Evolutionary conservation across 2,888 invertebrate species (phyloP), one percentile per base, ranked within the genome.

Genomic region (Cordilura impudica): DNA sequence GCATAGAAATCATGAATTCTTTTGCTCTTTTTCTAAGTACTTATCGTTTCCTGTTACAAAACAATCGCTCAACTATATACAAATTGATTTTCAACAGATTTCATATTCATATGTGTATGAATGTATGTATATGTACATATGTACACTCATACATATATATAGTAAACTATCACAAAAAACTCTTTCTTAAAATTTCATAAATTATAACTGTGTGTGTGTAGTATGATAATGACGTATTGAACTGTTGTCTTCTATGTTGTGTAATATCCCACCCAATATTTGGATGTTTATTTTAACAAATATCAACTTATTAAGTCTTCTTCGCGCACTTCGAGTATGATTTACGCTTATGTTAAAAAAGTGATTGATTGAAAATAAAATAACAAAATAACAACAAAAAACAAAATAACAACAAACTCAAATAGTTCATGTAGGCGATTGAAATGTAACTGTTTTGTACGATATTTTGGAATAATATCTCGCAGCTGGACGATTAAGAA

Each of bases 21-120:
- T 31, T 21, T 56, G 21, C 49, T 66, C 66, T 66, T 51, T 16
- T n/a, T n/a, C n/a, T n/a, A n/a, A n/a, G n/a, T n/a, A n/a, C n/a
- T 39, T 63, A 39, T 63, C 21, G n/a, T n/a, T 12, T n/a, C 35
- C 51, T 63, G 23, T 63, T 49, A 70, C 66, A 75, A 74, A 79
- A 75, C 61, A 79, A 66, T 74, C 39, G 45, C 56, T 79, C 78
- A 75, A 56, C 66, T 66, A 71, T 79, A 71, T 56, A 56, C 66
- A 71, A 79, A 79, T 75, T 75, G 74, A 79, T 79, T 78, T 71
- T 54, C 71, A 71, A 79, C 65, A 75, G 74, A 74, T 78, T 78
- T 58, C 39, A 23, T 63, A 49, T 8, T 23, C 63, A 47, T 47
- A 58, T 18, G 18, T 61, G 53, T 16, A 31, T 19, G 35, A 54